These are phyloP conservation scores for Acanthochromis polyacanthus DNA, from an alignment of 2,113 vertebrate genomes.

Conservation along the genomic window DNA sequence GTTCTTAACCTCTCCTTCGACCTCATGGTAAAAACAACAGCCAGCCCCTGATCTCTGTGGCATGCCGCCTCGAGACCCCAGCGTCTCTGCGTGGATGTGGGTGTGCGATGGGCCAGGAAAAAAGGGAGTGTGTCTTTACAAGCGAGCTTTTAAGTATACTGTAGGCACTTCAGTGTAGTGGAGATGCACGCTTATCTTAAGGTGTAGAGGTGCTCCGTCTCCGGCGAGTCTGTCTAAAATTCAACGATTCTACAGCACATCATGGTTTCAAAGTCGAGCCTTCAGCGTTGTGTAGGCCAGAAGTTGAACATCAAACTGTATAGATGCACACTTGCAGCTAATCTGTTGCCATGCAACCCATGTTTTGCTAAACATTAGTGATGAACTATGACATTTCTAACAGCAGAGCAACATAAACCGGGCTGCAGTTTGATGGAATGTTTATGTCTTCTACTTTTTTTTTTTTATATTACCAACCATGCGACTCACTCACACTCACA, in stretches of 20 bases:
- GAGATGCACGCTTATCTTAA: constrained; percentile 25
- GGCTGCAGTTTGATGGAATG: constrained; percentile 52
- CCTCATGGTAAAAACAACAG: constrained; percentile 82
- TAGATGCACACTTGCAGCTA: constrained; percentile 20
- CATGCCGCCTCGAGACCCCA: constrained; percentile 62
- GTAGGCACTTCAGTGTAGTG: constrained; percentile 38
- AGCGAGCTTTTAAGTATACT: constrained; percentile 36
- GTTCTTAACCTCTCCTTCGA: constrained; percentile 84
- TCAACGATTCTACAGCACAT: constrained; percentile 48
- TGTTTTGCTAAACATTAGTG: constrained; percentile 39
- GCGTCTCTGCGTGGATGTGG: constrained; percentile 23
- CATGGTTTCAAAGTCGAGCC: constrained; percentile 48
- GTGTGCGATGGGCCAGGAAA: constrained; percentile 42
- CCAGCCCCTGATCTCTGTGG: constrained; percentile 79
- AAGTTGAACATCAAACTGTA: constrained; percentile 38
- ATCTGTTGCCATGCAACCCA: constrained; percentile 43
- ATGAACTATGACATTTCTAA: constrained; percentile 45
- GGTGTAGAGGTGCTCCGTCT: constrained; percentile 35
- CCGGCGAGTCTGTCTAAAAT: constrained; percentile 60
- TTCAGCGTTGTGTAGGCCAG: constrained; percentile 31
- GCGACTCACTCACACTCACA: constrained; percentile 48
- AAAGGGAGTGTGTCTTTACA: constrained; percentile 56
- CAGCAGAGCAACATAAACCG: constrained; percentile 45
- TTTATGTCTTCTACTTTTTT: constrained; percentile 32
- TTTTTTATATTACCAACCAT: constrained; percentile 32